Evolutionary conservation across 2,113 vertebrate genomes (phyloP), one percentile per base, ranked within the genome.

Genomic region (Brienomyrus brachyistius): DNA sequence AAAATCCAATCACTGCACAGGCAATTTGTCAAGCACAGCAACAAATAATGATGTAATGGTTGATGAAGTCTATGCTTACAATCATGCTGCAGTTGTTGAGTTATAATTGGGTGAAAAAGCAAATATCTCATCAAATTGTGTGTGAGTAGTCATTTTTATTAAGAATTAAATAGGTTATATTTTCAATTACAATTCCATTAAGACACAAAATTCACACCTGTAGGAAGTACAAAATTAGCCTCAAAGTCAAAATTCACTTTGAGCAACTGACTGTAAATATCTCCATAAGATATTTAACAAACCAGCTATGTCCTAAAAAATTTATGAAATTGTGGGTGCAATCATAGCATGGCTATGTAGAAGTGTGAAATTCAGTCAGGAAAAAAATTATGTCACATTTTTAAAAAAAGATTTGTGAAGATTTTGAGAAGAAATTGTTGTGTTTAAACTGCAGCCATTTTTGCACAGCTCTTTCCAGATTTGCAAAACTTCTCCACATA

Each of bases 1-100:
- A 88, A 88, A 88, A 45, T 88, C 87, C 52, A 88, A 88, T 88
- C 87, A 59, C 87, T 88, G 87, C 87, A 62, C 54, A 62, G 31
- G 87, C 87, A 88, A 88, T 88, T 88, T 62, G 87, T 88, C 85
- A 87, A 87, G 85, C 85, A 52, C 85, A 54, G 85, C 85, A 87
- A 87, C 50, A 87, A 87, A 87, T 87, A 87, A 54, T 87, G 85
- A 87, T 87, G 85, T 87, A 87, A 87, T 87, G 85, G n/a, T 87
- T 87, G 85, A 87, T 87, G 45, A 56, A 87, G 50, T 87, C 51
- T 50, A 54, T 87, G 85, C 48, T 50, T 87, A 40, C 51, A 87
- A 87, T 54, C 85, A 87, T 56, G 85, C 85, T 87, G 48, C 85
- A 87, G 48, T 87, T 87, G 85, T 56, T 87, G 85, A 87, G 51